Evolutionary conservation across 2,113 vertebrate genomes (phyloP), one percentile per base, ranked within the genome.

Genomic region (Petaurus breviceps): DNA sequence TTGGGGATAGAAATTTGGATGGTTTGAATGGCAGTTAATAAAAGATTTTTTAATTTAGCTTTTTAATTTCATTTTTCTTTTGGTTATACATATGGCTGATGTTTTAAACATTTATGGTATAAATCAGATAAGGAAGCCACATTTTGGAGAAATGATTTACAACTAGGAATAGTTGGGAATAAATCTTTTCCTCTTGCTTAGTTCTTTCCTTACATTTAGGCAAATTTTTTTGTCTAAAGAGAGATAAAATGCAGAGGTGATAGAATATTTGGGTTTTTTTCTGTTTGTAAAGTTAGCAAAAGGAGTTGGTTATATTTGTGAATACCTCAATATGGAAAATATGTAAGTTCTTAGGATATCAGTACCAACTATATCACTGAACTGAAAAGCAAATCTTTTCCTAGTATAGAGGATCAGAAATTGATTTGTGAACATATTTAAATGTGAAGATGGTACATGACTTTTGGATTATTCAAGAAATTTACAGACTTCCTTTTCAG

Each of bases 61-160:
- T 92, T 92, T 93, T 50, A 90, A 31, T 92, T 51, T 47, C 89
- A 68, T 53, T 47, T 93, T 0, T 92, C 25, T 93, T 96, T 77
- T 91, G 84, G 54, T 94, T 96, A 77, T 95, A 84, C 4, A 31
- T 49, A 22, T 89, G 89, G 37, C 57, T 61, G 26, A 68, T 84
- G 68, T 43, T 84, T 43, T 84, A 84, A 16, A 84, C 5, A 43
- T 84, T 84, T 84, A 84, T 84, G 6, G 43, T 3, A 84, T n/a
- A 4, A 49, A 19, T 37, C 61, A 77, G 3, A 77, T 68, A 68
- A 68, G 31, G 31, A n/a, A n/a, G 61, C 3, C 61, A 68, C 31
- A 68, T 77, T 77, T 77, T n/a, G 19, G 2, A 68, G 31, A 37
- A 68, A 77, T n/a, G n/a, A n/a, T 77, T 77, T 77, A 77, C 16